Evolutionary conservation across 1,140 invertebrate species (phyloP).

Genomic region (Drosophila saltans): DNA sequence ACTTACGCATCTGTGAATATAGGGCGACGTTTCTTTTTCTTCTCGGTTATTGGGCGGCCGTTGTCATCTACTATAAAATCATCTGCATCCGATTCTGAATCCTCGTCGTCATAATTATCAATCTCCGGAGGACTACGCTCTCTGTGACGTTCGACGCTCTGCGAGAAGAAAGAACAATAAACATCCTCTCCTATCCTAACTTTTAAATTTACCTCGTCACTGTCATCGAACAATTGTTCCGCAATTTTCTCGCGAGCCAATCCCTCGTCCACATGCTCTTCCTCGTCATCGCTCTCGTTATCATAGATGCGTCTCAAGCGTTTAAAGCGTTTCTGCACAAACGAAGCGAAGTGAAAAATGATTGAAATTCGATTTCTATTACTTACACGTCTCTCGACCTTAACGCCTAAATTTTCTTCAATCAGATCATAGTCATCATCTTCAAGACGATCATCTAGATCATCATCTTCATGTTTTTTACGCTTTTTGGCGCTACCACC

Average conservation of each 20-base stretch:
- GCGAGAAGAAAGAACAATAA: neutral
- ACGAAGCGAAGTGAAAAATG: neutral
- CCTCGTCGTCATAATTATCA: slow-evolving; percentile 90
- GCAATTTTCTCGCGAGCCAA: slow-evolving; percentile 93
- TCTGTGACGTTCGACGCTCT: slow-evolving; percentile 92
- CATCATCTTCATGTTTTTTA: slow-evolving; percentile 91
- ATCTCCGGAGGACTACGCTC: slow-evolving; percentile 87
- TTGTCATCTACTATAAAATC: slow-evolving; percentile 99
- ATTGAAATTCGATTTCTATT: neutral
- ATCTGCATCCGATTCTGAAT: slow-evolving; percentile 94
- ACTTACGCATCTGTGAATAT: slow-evolving; percentile 95
- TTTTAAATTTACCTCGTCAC: slow-evolving; percentile 89
- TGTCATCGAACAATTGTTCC: slow-evolving; percentile 92
- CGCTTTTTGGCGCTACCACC: slow-evolving; percentile 86
- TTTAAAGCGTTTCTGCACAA: slow-evolving; percentile 92
- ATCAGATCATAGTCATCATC: slow-evolving; percentile 99
- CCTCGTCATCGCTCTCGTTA: slow-evolving; percentile 94
- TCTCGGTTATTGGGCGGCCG: slow-evolving; percentile 94
- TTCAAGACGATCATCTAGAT: slow-evolving; percentile 95
- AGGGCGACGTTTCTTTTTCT: slow-evolving; percentile 93
- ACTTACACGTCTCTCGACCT: slow-evolving; percentile 93
- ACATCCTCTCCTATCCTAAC: neutral
- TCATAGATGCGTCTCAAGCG: slow-evolving; percentile 92
- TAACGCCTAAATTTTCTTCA: slow-evolving; percentile 98
- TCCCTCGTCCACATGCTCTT: slow-evolving; percentile 88